These are phyloP conservation scores for Cichladusa arquata DNA, from an alignment of 2,113 vertebrate genomes.

Conservation along the genomic window DNA sequence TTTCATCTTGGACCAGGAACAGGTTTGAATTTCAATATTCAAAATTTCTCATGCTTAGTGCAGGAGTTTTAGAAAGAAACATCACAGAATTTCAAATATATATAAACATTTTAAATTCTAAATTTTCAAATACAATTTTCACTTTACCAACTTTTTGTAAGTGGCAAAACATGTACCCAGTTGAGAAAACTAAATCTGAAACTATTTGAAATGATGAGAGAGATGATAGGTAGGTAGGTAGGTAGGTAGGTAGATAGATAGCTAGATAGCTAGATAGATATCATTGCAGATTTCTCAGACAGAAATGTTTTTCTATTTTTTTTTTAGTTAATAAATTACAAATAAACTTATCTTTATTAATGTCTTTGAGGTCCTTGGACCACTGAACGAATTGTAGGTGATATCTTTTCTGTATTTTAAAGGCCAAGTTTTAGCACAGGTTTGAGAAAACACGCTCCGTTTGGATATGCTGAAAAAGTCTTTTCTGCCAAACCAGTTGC, in stretches of 20 bases:
- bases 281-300: background rate
- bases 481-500: background rate
- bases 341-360: background rate
- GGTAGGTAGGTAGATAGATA: no score
- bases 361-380: background rate
- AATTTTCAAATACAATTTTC: background rate
- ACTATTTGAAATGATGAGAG: background rate
- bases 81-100: background rate
- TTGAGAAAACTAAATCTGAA: background rate
- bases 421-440: background rate
- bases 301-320: background rate
- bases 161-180: background rate
- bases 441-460: background rate
- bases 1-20: background rate
- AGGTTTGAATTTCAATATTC: background rate
- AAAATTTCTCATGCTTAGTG: background rate
- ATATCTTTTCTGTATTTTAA: background rate
- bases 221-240: background rate
- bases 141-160: accelerated
- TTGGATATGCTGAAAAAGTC: background rate
- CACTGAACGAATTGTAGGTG: background rate
- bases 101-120: background rate
- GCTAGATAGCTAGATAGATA: background rate
- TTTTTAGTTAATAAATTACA: background rate
- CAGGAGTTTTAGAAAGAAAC: background rate